Base-by-base conservation (phyloP, 1,140 invertebrate species). In the Portunus trituberculatus region DNA sequence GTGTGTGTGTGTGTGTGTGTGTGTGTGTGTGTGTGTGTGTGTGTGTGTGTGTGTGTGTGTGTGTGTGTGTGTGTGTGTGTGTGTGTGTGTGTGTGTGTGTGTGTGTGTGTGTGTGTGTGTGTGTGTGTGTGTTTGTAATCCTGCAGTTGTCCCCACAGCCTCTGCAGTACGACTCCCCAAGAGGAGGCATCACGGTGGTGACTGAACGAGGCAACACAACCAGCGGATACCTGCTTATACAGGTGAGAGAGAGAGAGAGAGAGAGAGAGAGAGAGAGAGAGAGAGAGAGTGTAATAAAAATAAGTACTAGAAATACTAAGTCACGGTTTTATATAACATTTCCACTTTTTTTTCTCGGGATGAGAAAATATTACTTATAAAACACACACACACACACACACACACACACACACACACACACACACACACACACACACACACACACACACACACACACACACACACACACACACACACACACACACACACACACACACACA, bases 161-260 rank as follows among this genome's bases (percentile, higher is more conserved):
- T 59, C 96, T 96, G 94, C 96, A 96, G 91, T 97, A 96, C 88
- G 96, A 96, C 76, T 96, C 96, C 14, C 96, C 96, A 1, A 94
- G 98, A 98, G 83, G 96, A 20, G 98, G 98, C 12, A 98, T 99
- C 96, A 98, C 98, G 96, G 97, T 99, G 96, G 98, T 99, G 97
- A 99, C 98, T 2, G 98, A 99, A 97, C 98, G 99, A 97, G 99
- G 98, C 8, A 98, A 98, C 96, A 97, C 98, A 6, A 99, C 98
- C 76, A 99, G 98, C 87, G 99, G 98, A 97, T 98, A 98, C 97
- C 97, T 99, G 96, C 98, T 99, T 97, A 98, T 99, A 48, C 92
- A 93, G 90, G 90, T 91, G 52, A 59, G 52, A 20, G 52, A 20
- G 52, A 20, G 16, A 59, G 52, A 59, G 16, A 20, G 16, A 20